These are phyloP conservation scores for Tachysurus vachellii DNA, from an alignment of 2,113 vertebrate species.

Conservation along the genomic window DNA sequence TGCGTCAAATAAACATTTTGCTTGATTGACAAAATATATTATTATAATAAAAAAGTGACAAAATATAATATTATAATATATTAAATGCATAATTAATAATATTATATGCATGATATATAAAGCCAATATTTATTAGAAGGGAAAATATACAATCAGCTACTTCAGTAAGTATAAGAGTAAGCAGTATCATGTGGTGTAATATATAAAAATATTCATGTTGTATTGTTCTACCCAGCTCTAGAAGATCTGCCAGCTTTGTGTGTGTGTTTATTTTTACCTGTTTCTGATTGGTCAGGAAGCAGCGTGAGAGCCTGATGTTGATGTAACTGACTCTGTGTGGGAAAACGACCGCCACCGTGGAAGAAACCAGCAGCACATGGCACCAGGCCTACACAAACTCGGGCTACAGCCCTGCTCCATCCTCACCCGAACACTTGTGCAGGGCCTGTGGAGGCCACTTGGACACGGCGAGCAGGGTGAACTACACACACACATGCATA, in stretches of 20 bases:
- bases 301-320: conserved; percentile 51
- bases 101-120: neutral
- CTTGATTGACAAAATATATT: no score
- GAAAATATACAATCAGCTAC: neutral
- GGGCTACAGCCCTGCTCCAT: conserved; percentile 76
- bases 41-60: neutral
- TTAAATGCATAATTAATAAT: no score
- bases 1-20: neutral
- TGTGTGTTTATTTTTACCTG: neutral
- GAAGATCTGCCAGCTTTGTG: neutral
- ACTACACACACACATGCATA: neutral
- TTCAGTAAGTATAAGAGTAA: neutral
- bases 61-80: neutral
- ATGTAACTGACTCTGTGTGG: conserved; percentile 55
- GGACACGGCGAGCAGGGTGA: conserved; percentile 73
- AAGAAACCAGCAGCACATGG: conserved; percentile 61
- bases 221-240: neutral
- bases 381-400: conserved; percentile 61
- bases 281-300: conserved; percentile 46
- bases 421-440: conserved; percentile 75
- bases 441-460: conserved; percentile 77
- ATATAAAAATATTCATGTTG: neutral
- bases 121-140: neutral
- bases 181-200: neutral
- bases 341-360: conserved; percentile 60